A percentile compares a stretch with the other conserved stretches of the same genome.
Evolutionary conservation across 2,888 invertebrate species (phyloP).

Genomic region (Vannuccia rotundouncinata): DNA sequence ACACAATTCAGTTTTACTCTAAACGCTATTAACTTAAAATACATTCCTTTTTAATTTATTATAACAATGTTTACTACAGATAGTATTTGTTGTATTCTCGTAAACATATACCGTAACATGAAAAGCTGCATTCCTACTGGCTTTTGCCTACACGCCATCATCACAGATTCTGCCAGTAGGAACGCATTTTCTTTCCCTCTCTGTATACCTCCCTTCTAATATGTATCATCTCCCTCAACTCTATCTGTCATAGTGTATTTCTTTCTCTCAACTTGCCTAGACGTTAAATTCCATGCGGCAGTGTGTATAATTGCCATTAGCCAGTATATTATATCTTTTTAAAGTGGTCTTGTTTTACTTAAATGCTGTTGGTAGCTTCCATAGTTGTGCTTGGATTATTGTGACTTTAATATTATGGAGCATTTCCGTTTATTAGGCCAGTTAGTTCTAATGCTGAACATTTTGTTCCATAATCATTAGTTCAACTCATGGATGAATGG

Average conservation of each 20-base stretch:
- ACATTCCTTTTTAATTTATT: too few species aligned
- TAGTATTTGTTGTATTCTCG: not conserved
- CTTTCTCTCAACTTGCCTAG: not conserved
- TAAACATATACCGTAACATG: too few species aligned
- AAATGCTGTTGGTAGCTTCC: too few species aligned
- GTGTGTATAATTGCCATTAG: not conserved
- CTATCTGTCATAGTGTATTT: not conserved
- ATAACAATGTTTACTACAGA: too few species aligned
- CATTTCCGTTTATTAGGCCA: too few species aligned
- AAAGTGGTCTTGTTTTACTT: not conserved
- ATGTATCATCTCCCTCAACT: not conserved
- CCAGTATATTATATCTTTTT: not conserved
- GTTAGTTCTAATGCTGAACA: too few species aligned
- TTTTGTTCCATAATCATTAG: not conserved
- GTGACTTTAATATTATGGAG: too few species aligned
- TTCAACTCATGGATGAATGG: slow-evolving; percentile 2
- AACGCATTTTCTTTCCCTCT: not conserved
- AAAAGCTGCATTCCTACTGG: not conserved
- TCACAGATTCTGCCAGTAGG: not conserved
- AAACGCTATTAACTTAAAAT: too few species aligned
- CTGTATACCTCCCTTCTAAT: not conserved
- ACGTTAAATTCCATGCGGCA: not conserved
- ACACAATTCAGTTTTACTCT: too few species aligned
- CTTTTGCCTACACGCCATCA: not conserved
- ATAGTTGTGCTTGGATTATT: too few species aligned